Conservation (phyloP, 2,113 vertebrate species). For the Pangasianodon hypophthalmus region DNA sequence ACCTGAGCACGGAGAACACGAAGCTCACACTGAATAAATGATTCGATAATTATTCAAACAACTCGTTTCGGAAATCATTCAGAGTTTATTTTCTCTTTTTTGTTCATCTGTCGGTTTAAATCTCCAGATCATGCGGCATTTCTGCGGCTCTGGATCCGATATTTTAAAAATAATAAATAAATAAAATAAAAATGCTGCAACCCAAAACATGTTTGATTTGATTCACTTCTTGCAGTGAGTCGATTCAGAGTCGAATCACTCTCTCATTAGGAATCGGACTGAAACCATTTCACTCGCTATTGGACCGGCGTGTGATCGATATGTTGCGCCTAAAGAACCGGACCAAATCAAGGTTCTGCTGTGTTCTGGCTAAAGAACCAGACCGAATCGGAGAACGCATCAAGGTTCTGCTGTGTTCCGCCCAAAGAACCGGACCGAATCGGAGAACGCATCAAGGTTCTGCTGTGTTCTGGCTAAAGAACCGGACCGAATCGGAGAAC, state of each 20-base stretch:
- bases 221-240: background rate
- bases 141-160: too few relatives aligned
- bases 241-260: background rate
- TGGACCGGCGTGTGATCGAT: background rate
- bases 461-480: background rate
- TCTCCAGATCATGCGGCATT: background rate
- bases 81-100: background rate
- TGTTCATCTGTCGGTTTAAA: background rate
- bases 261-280: background rate
- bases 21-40: background rate
- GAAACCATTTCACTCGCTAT: background rate
- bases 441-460: background rate
- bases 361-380: background rate
- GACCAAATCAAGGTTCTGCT: too few relatives aligned
- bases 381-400: background rate
- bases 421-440: background rate
- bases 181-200: background rate
- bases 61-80: background rate
- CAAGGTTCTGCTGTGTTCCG: background rate
- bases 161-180: too few relatives aligned
- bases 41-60: background rate
- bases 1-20: background rate
- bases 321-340: background rate
- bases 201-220: background rate
- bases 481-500: background rate